These are phyloP conservation scores for Opisthocomus hoazin DNA, from an alignment of 2,113 vertebrate genomes.

Conservation along the genomic window DNA sequence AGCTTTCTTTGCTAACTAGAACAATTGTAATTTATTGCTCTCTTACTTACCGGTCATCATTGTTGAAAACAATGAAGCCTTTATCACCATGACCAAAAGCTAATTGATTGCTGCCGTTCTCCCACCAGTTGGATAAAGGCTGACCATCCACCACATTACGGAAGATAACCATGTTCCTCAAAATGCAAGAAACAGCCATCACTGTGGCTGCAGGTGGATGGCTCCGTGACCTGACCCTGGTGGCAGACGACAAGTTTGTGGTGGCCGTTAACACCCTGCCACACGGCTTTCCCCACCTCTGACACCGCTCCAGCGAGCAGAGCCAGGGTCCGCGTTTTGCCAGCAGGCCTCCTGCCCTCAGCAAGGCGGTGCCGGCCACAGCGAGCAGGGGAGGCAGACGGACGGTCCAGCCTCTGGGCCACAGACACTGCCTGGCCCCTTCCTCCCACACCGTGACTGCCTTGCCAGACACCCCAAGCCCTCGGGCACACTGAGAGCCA, in stretches of 20 bases:
- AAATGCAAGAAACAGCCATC: background rate
- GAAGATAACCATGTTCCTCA: conserved; percentile 93
- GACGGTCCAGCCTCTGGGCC: background rate
- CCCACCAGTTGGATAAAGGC: conserved; percentile 89
- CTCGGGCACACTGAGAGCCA: background rate
- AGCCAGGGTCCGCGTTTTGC: background rate
- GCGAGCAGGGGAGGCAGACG: accelerated
- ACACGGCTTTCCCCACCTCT: accelerated
- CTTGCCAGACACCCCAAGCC: background rate
- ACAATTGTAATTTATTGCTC: too few relatives aligned
- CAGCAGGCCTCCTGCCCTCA: background rate
- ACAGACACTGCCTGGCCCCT: background rate
- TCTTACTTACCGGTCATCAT: background rate
- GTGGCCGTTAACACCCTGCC: background rate
- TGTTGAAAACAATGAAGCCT: background rate
- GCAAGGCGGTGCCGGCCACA: background rate
- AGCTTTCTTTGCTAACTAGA: too few relatives aligned
- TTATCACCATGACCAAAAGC: conserved; percentile 88
- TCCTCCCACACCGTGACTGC: background rate
- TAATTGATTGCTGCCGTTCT: conserved; percentile 88
- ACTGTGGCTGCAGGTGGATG: background rate
- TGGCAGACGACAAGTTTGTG: background rate
- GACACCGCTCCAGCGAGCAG: background rate
- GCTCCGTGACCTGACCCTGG: background rate
- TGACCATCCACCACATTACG: conserved; percentile 84